Percentiles rank a stretch among this genome's conserved stretches.
These are phyloP conservation scores for Pomatorhinus ruficollis DNA, from an alignment of 2,113 vertebrate genomes.

Conservation along the genomic window DNA sequence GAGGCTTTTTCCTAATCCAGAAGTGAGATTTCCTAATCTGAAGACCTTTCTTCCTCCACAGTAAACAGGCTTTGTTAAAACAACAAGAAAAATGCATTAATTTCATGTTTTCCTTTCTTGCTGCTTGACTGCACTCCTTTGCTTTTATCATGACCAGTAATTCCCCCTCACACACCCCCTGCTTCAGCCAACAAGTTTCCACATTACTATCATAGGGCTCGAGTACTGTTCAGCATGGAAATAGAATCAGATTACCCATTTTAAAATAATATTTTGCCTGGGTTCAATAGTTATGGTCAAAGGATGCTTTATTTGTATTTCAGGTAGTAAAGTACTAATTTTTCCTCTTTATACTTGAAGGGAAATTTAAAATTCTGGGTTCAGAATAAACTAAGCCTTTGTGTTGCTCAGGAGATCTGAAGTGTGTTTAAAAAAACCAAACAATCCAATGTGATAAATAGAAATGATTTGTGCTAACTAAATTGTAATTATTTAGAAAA, in stretches of 20 bases:
- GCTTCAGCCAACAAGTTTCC: neutral
- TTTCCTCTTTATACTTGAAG: neutral
- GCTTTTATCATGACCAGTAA: neutral
- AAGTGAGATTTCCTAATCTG: neutral
- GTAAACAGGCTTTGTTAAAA: neutral
- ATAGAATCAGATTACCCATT: neutral
- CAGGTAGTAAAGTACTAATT: neutral
- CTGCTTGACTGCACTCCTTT: neutral
- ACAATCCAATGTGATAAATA: neutral
- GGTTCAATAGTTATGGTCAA: neutral
- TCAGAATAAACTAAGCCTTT: constrained; percentile 17
- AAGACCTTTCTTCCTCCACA: neutral
- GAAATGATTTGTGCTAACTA: too few species aligned
- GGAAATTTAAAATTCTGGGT: neutral
- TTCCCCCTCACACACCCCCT: neutral
- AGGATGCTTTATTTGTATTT: constrained; percentile 2
- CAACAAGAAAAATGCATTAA: neutral
- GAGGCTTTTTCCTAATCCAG: neutral
- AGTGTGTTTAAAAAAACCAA: neutral
- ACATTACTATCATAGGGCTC: neutral
- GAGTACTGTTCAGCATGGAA: neutral
- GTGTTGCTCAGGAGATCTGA: neutral
- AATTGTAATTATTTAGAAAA: too few species aligned
- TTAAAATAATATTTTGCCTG: constrained; percentile 1
- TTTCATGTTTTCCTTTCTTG: neutral